phyloP scores from a whole-genome alignment of 1,140 invertebrate genomes.

The Drosophila ficusphila region DNA sequence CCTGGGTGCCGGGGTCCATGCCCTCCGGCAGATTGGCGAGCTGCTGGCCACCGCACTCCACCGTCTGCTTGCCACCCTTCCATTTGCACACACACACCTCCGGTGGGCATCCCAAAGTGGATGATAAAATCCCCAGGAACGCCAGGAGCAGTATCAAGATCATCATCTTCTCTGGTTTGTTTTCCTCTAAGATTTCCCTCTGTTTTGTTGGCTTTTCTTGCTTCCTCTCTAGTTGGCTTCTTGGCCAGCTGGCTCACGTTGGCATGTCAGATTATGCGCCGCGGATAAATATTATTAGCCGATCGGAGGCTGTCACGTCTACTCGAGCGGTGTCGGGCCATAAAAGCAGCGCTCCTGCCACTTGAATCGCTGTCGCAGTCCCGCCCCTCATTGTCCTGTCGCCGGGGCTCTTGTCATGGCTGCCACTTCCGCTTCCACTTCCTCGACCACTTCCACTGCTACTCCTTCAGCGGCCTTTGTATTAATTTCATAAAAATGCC shows the following conservation, averaged over 20 bases:
- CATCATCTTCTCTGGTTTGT: slow-evolving; percentile 37
- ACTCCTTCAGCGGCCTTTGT: slow-evolving; percentile 59
- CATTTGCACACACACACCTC: slow-evolving; percentile 93
- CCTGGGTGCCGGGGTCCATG: slow-evolving; percentile 94
- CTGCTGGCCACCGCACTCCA: slow-evolving; percentile 92
- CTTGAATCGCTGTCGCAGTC: slow-evolving; percentile 38
- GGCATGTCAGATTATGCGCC: slow-evolving; percentile 69
- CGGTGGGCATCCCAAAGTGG: slow-evolving; percentile 87
- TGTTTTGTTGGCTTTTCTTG: background rate
- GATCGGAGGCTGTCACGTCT: slow-evolving; percentile 46
- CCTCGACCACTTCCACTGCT: slow-evolving; percentile 1
- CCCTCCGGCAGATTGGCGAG: slow-evolving; percentile 91
- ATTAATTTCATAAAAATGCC: slow-evolving; percentile 82
- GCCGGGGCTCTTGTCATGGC: slow-evolving; percentile 47
- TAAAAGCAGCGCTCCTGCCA: slow-evolving; percentile 25
- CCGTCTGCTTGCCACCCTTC: slow-evolving; percentile 95
- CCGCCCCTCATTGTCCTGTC: slow-evolving; percentile 63
- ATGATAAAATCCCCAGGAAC: slow-evolving; percentile 33
- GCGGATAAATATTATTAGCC: slow-evolving; percentile 66
- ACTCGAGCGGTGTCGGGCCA: slow-evolving; percentile 36
- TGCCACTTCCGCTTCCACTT: slow-evolving; percentile 26
- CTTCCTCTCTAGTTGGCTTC: background rate
- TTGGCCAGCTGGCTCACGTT: slow-evolving; percentile 68
- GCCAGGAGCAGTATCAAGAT: slow-evolving; percentile 5
- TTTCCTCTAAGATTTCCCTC: background rate